Base-by-base conservation (phyloP, 2,888 invertebrate species). In the Thereva nobilitata region DNA sequence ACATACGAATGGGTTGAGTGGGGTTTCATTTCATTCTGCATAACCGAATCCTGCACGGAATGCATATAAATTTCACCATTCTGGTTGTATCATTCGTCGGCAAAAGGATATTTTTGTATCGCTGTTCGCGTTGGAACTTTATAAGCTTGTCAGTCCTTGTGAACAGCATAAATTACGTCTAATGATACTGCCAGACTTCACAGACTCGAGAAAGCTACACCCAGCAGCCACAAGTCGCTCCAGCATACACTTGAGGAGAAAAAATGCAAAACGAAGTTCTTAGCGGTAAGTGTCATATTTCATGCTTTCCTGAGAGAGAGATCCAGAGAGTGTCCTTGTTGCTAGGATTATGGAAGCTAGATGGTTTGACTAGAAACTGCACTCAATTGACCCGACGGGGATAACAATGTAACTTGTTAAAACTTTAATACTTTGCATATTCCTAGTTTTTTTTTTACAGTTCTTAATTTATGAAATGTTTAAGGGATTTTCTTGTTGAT, bases 61-160 rank as follows among this genome's bases (percentile, higher is more conserved):
- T 61, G 59, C 66, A 61, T 61, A 66, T 66, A 66, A 66, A 66
- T 66, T 59, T 66, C 53, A 53, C 45, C 45, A 59, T 66, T 59
- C 52, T 50, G 23, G 37, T 53, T 59, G 47, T 61, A 59, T 66
- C 59, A 59, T 53, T 59, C 47, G 59, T 59, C 34, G 52, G 44
- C 52, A 53, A 34, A 54, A 47, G 59, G 52, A 61, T 50, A 42
- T 61, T 50, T 45, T 42, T 59, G 41, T 59, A 23, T 23, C 23
- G 23, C 23, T 23, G 23, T 23, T 23, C 23, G 23, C 40, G 45
- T 47, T 35, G 55, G 61, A 66, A 66, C 66, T 66, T 66, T 66
- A 66, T 66, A 66, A 66, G 61, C 66, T 61, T 61, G 66, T 59
- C 66, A 59, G 59, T 59, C 52, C 42, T 10, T 59, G 35, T 66